phyloP scores from a whole-genome alignment of 2,113 vertebrate species.

The Tachysurus vachellii region DNA sequence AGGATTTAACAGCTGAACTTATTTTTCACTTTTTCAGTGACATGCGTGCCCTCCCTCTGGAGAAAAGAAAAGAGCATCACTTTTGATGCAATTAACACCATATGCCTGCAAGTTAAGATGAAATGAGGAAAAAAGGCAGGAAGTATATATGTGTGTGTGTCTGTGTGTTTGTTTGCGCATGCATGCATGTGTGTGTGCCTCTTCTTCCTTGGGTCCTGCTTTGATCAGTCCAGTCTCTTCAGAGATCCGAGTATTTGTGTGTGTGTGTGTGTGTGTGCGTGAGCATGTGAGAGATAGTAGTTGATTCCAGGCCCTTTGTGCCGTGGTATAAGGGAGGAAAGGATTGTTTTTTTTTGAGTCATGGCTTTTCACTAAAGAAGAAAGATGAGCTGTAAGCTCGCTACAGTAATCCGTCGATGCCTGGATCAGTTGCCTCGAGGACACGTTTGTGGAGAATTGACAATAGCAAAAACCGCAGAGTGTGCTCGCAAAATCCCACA shows the following conservation, averaged over 20 bases:
- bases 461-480: constrained; percentile 44
- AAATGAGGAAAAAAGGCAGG: constrained; percentile 57
- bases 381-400: constrained; percentile 67
- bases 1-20: constrained; percentile 74
- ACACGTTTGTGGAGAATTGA: constrained; percentile 39
- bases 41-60: constrained; percentile 59
- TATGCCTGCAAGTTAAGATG: constrained; percentile 75
- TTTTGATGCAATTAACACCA: constrained; percentile 82
- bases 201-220: constrained; percentile 66
- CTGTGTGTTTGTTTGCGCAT: constrained; percentile 41
- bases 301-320: constrained; percentile 64
- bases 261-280: constrained; percentile 23
- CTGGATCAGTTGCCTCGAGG: constrained; percentile 38
- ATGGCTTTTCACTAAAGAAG: constrained; percentile 57
- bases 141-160: constrained; percentile 28
- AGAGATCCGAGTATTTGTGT: constrained; percentile 17
- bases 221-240: constrained; percentile 65
- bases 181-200: constrained; percentile 20
- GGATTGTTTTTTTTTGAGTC: constrained; percentile 51
- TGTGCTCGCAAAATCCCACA: constrained; percentile 3
- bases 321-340: constrained; percentile 2
- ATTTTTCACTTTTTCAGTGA: constrained; percentile 80
- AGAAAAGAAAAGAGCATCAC: constrained; percentile 53
- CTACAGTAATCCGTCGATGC: constrained; percentile 41
- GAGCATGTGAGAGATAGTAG: constrained; percentile 60